Evolutionary conservation across 2,888 invertebrate species (phyloP), one percentile per base, ranked within the genome.

Genomic region (Macropis europaea): DNA sequence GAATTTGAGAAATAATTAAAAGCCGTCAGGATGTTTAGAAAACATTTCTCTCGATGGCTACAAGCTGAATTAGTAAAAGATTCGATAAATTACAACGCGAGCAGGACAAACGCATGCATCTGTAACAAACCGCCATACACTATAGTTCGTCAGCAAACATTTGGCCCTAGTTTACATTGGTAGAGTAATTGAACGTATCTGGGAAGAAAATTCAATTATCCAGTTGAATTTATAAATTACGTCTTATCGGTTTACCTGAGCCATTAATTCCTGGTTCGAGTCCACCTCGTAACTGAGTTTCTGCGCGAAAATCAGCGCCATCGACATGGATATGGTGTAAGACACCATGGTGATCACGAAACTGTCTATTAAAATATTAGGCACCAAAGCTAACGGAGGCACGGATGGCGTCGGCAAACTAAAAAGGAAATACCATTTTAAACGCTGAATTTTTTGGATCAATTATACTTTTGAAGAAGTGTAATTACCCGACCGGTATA

Each of bases 401-500:
- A 94, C 78, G 30, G 90, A 86, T 0, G 95, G 93, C 3, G 90
- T 87, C 4, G 96, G 96, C 43, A 96, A 91, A 0, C 95, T 95
- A 90, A 26, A 88, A 86, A 32, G 38, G 5, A 42, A 36, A 11
- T 1, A 0, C 1, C n/a, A 22, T 11, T 38, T 15, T 9, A 7
- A 11, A 15, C 2, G 4, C 9, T 1, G 26, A 28, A 0, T 19
- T 11, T 13, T 30, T 3, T 2, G n/a, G n/a, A n/a, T n/a, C n/a
- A n/a, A n/a, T 11, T 17, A 13, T 2, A 4, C 4, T 4, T 11
- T 24, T n/a, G 11, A 7, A 28, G 50, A 30, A 22, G 22, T 30
- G 48, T 26, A 88, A 92, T 92, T 90, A 97, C 97, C 97, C 97
- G 28, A 95, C 95, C 62, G 97, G 96, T 86, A 97, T 96, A 66